phyloP scores from a whole-genome alignment of 1,140 invertebrate genomes.

The Pinna nobilis region DNA sequence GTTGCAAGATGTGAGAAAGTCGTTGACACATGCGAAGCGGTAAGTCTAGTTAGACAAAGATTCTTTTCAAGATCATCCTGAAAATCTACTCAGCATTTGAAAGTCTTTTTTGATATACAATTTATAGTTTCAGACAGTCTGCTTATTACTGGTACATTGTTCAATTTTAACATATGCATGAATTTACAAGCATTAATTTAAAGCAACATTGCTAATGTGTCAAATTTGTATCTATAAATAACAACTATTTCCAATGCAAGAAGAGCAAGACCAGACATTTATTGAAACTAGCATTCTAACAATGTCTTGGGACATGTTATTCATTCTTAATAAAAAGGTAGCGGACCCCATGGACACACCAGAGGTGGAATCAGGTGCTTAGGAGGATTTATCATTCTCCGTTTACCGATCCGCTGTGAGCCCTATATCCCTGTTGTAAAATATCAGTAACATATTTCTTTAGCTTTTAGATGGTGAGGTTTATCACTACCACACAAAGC shows the following conservation, averaged over 20 bases:
- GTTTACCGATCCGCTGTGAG: too few species aligned
- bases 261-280: neutral
- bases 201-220: neutral
- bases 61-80: too few species aligned
- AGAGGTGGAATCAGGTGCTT: too few species aligned
- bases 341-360: too few species aligned
- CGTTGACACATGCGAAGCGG: constrained; percentile 54
- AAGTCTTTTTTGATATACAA: too few species aligned
- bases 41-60: neutral
- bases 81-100: too few species aligned
- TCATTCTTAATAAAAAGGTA: neutral
- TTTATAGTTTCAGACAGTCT: neutral
- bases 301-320: neutral
- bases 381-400: too few species aligned
- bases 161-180: neutral
- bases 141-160: neutral
- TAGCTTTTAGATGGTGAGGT: constrained; percentile 64
- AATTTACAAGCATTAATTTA: neutral
- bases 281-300: neutral
- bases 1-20: constrained; percentile 54
- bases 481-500: constrained; percentile 66
- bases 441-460: neutral
- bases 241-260: too few species aligned
- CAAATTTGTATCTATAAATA: too few species aligned
- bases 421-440: neutral